phyloP scores from a whole-genome alignment of 2,113 vertebrate genomes.

The Actinemys pallida region DNA sequence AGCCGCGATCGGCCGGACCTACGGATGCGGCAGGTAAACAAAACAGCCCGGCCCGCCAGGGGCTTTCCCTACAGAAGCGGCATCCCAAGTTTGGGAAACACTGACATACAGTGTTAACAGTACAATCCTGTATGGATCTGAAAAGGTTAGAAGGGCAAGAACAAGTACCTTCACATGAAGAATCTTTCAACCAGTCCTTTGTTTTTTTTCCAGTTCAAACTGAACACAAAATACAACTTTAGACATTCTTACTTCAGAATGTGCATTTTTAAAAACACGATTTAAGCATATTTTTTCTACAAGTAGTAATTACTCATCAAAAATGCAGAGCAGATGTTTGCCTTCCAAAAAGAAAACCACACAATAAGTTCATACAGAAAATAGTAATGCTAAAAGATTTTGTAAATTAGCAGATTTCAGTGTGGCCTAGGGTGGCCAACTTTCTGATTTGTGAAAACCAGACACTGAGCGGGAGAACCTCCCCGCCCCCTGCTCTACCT shows the following conservation, averaged over 20 bases:
- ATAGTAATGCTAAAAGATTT: background rate
- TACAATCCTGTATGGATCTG: background rate
- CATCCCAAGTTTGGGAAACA: too few relatives aligned
- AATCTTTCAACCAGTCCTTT: slow-evolving; percentile 1
- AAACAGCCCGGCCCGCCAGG: too few relatives aligned
- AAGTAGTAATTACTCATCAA: background rate
- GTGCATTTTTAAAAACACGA: background rate
- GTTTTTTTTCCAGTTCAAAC: background rate
- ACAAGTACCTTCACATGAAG: background rate
- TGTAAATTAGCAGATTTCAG: background rate
- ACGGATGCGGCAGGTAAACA: too few relatives aligned
- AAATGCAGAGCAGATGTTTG: slow-evolving; percentile 2
- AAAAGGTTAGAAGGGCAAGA: background rate
- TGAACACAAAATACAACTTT: background rate
- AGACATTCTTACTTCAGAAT: background rate
- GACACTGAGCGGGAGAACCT: too few relatives aligned
- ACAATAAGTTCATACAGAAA: background rate
- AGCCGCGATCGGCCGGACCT: too few relatives aligned
- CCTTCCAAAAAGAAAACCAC: background rate
- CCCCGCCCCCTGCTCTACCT: too few relatives aligned
- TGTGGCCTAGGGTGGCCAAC: too few relatives aligned
- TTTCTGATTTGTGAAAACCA: too few relatives aligned
- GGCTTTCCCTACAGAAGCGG: too few relatives aligned
- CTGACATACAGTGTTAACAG: background rate
- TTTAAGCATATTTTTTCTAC: background rate